Evolutionary conservation across 2,113 vertebrate genomes (phyloP).

Genomic region (Felis chaus): DNA sequence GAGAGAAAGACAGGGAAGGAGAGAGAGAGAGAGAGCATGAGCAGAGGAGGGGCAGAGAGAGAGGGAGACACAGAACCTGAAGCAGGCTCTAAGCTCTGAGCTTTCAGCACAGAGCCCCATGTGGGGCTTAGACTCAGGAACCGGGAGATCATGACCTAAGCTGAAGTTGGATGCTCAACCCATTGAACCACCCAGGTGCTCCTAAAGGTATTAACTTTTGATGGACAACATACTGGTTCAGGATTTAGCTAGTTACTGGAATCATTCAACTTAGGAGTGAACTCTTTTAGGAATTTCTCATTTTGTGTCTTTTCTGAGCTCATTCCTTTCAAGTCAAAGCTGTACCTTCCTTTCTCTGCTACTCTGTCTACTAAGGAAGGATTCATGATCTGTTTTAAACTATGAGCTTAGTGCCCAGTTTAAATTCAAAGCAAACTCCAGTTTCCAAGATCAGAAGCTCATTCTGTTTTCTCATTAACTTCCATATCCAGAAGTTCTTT

Average conservation of each 20-base stretch:
- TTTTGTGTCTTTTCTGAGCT: conserved; percentile 21
- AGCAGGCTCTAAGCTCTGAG: no score
- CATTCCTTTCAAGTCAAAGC: background rate
- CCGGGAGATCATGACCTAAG: no score
- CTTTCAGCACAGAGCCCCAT: no score
- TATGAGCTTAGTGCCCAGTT: background rate
- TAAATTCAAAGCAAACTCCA: background rate
- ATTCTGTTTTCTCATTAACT: background rate
- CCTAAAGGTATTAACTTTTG: background rate
- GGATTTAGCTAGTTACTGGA: background rate
- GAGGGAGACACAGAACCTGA: no score
- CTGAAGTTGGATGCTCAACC: no score
- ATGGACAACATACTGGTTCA: background rate
- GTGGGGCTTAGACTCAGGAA: no score
- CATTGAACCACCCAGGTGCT: no score
- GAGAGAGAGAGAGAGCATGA: no score
- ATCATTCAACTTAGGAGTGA: background rate
- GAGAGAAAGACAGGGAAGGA: no score
- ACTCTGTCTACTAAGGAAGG: background rate
- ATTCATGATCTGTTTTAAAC: background rate
- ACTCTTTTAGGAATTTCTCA: background rate
- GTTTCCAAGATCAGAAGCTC: background rate
- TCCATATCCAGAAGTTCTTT: background rate
- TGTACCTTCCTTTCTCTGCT: background rate
- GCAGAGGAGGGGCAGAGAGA: no score